Evolutionary conservation across 2,113 vertebrate genomes (phyloP).

Genomic region (Spheniscus mendiculus): DNA sequence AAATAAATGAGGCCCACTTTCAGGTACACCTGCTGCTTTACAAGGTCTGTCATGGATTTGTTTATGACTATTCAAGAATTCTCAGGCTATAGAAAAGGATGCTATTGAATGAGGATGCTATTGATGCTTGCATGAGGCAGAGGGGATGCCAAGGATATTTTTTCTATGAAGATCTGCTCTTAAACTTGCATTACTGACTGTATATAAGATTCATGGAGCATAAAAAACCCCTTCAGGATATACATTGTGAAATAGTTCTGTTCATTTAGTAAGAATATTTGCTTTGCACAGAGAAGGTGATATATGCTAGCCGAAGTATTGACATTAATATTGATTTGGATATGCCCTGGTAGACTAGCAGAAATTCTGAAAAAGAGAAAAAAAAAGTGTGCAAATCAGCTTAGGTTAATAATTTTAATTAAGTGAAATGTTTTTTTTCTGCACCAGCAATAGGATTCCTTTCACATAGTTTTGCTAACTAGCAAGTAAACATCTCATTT

Average conservation of each 20-base stretch:
- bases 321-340: neutral
- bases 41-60: neutral
- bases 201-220: neutral
- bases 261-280: neutral
- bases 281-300: neutral
- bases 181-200: neutral
- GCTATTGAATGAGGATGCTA: neutral
- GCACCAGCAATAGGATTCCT: neutral
- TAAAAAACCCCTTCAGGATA: neutral
- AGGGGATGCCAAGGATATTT: neutral
- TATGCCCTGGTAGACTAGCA: neutral
- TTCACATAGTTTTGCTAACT: neutral
- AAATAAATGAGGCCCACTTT: neutral
- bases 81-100: neutral
- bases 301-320: neutral
- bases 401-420: neutral
- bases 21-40: neutral
- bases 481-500: neutral
- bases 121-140: neutral
- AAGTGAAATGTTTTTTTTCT: neutral
- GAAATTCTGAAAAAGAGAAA: neutral
- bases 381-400: neutral
- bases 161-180: neutral
- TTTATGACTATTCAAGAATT: neutral
- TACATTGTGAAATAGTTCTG: neutral